Evolutionary conservation across 2,888 invertebrate genomes (phyloP), one percentile per base, ranked within the genome.

Genomic region (Plebejus argus): DNA sequence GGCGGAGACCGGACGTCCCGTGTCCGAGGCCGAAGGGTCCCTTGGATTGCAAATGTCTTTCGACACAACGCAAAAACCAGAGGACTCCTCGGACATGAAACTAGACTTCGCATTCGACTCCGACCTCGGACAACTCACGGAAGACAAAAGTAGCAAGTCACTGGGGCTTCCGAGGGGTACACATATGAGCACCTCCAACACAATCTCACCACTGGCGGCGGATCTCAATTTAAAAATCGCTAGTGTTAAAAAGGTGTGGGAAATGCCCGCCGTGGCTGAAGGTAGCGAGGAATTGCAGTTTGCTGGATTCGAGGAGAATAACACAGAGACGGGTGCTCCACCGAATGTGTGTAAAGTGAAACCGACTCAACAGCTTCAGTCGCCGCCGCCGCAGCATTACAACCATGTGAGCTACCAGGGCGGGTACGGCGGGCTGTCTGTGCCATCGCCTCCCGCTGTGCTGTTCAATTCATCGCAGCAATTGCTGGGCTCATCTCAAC

Each of bases 201-300:
- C 96, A 12, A 97, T 97, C 83, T 97, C 97, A 15, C 96, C 96
- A 23, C 96, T 97, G 81, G 97, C 98, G 61, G 98, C 98, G 61
- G 99, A 99, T 90, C 95, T 99, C 82, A 98, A 98, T 92, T 96
- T 98, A 92, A 99, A 99, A 94, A 98, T 99, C 83, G 98, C 98
- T 58, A 98, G 98, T 81, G 98, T 98, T 71, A 99, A 99, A 90
- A 98, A 97, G 84, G 97, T 97, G 23, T 98, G 97, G 97, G 97
- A 98, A 85, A 96, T 96, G 96, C 96, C 96, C 20, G 95, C 96
- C 0, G 96, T 96, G 23, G 95, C 95, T 28, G 96, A 96, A 84
- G 95, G 86, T 83, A 92, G 83, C 83, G 95, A 87, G 91, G 96
- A 87, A 89, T 89, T 89, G 84, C 90, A 92, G 83, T 93, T 92